Percentiles rank a stretch among this genome's conserved stretches.
Conservation (phyloP, 2,888 invertebrate species). For the Eupithecia vulgata region DNA sequence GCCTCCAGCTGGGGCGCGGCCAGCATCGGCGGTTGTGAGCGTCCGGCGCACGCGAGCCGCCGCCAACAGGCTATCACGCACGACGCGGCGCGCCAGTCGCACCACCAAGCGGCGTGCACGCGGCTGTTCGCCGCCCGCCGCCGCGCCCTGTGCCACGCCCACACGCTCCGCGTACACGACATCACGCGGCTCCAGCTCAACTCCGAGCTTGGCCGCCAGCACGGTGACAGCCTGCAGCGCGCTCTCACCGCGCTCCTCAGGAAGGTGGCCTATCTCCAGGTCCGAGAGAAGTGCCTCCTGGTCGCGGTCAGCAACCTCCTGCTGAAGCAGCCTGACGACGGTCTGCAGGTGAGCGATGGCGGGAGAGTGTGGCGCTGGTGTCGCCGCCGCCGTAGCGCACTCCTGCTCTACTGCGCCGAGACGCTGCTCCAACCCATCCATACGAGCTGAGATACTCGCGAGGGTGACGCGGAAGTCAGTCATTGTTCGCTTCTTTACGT, state of each 20-base stretch:
- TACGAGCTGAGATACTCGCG: neutral
- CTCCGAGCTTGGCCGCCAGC: neutral
- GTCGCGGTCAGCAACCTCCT: neutral
- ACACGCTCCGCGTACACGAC: constrained; percentile 1
- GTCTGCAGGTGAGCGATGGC: neutral
- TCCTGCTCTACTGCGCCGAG: neutral
- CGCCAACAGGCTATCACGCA: neutral
- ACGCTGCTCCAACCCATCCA: neutral
- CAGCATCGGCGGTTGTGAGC: neutral
- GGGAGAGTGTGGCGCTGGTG: neutral
- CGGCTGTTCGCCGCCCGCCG: neutral
- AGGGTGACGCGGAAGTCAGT: neutral
- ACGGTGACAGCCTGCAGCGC: neutral
- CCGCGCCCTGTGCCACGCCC: neutral
- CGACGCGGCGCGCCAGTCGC: neutral
- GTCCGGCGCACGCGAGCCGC: too few species aligned
- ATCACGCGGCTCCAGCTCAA: neutral
- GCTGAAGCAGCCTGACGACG: neutral
- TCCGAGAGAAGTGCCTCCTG: neutral
- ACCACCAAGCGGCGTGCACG: constrained; percentile 1
- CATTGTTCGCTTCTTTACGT: too few species aligned
- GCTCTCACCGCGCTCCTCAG: constrained; percentile 3
- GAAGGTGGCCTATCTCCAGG: neutral
- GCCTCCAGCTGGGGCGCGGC: neutral
- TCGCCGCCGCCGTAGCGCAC: too few species aligned